Percentiles rank a stretch among this genome's conserved stretches.
These are phyloP conservation scores for Brachirus orientalis DNA, from an alignment of 2,113 vertebrate species.

Conservation along the genomic window DNA sequence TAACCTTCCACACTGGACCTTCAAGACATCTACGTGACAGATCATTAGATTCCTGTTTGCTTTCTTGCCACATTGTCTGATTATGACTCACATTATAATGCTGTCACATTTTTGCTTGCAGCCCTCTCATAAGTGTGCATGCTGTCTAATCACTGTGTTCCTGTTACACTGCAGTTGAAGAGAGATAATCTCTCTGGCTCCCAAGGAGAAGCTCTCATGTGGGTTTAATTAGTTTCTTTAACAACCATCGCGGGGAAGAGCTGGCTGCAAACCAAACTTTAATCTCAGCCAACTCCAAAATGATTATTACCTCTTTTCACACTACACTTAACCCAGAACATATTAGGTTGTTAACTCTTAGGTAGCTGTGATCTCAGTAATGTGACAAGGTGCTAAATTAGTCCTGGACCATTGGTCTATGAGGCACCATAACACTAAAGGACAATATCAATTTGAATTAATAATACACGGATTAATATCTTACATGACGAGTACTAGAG, in stretches of 20 bases:
- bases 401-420: background rate
- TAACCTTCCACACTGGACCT: too few relatives aligned
- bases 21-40: too few relatives aligned
- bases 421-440: background rate
- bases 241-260: conserved; percentile 61
- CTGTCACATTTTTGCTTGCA: conserved; percentile 4
- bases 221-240: conserved; percentile 77
- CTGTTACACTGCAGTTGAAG: conserved; percentile 25
- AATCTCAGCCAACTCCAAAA: conserved; percentile 69
- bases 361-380: conserved; percentile 22
- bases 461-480: too few relatives aligned
- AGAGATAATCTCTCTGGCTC: conserved; percentile 61
- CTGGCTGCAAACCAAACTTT: conserved; percentile 67
- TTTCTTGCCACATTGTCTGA: too few relatives aligned
- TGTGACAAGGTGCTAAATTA: conserved; percentile 45
- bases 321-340: conserved; percentile 66
- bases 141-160: conserved; percentile 44
- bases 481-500: too few relatives aligned
- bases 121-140: background rate
- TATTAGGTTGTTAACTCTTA: conserved; percentile 62
- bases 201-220: conserved; percentile 65
- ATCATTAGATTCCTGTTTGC: too few relatives aligned
- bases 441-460: too few relatives aligned
- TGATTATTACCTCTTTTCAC: conserved; percentile 76
- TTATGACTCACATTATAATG: too few relatives aligned